Conservation (phyloP, 2,797 vertebrate species). For the Pelochelys cantorii region DNA sequence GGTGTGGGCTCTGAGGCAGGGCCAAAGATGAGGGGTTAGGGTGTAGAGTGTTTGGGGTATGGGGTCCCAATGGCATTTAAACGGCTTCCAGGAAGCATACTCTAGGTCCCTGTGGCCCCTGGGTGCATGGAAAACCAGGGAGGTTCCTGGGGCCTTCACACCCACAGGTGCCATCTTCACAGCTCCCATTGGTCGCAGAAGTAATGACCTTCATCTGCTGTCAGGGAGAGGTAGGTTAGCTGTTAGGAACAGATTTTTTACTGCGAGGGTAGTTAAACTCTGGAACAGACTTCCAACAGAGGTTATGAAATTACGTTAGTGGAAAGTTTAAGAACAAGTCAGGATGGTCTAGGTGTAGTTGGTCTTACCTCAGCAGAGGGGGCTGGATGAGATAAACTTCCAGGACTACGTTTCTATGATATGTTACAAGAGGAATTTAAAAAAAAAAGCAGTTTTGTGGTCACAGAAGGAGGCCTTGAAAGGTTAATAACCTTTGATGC, state of each 20-base stretch:
- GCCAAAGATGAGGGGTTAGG: no score
- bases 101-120: no score
- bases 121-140: no score
- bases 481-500: neutral
- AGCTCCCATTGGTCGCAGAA: neutral
- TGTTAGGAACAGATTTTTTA: neutral
- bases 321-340: neutral
- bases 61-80: no score
- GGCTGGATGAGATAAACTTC: neutral
- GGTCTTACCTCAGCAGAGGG: neutral
- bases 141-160: no score
- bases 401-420: neutral
- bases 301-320: neutral
- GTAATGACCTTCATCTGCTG: neutral
- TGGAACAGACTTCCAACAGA: neutral
- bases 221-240: neutral
- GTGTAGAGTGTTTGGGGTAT: no score
- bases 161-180: no score
- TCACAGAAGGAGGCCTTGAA: neutral
- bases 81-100: no score
- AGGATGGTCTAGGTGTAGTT: neutral
- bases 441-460: neutral
- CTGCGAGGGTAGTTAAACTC: neutral
- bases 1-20: no score
- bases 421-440: neutral